Evolutionary conservation across 2,113 vertebrate species (phyloP).

Genomic region (Gobius niger): DNA sequence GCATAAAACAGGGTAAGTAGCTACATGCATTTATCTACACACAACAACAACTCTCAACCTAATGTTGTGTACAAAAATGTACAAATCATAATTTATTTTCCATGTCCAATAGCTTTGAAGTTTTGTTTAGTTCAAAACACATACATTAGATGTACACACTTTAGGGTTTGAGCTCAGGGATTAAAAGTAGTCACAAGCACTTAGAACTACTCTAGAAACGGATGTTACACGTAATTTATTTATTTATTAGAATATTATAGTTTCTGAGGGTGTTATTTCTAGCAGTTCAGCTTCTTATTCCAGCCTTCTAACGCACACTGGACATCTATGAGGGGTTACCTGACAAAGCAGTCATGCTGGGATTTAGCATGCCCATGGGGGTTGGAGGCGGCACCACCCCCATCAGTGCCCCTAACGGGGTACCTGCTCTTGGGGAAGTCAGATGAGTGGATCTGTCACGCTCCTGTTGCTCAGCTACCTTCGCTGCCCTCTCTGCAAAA

Average conservation of each 20-base stretch:
- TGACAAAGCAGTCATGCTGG: constrained; percentile 96
- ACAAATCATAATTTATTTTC: background rate
- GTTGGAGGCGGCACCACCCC: constrained; percentile 96
- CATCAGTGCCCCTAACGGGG: constrained; percentile 95
- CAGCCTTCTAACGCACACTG: constrained; percentile 56
- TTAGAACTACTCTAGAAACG: background rate
- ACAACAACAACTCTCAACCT: background rate
- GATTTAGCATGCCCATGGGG: constrained; percentile 98
- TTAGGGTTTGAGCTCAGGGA: constrained; percentile 22
- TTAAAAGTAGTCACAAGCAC: constrained; percentile 3
- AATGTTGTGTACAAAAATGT: constrained; percentile 26
- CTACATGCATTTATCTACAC: constrained; percentile 31
- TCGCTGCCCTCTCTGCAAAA: constrained; percentile 96
- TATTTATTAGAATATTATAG: constrained; percentile 6
- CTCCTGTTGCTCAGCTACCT: constrained; percentile 99
- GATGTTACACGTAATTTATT: constrained; percentile 21
- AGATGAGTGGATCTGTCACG: constrained; percentile 91
- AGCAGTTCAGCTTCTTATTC: constrained; percentile 75
- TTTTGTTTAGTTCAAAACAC: background rate
- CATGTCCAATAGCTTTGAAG: background rate
- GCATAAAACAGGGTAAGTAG: constrained; percentile 2
- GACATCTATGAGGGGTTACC: constrained; percentile 85
- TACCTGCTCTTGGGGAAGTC: constrained; percentile 96
- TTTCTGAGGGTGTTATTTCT: constrained; percentile 20
- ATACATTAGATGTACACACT: constrained; percentile 20